A percentile compares a stretch with the other conserved stretches of the same genome.
phyloP scores from a whole-genome alignment of 2,113 vertebrate species.

The Reinhardtius hippoglossoides region DNA sequence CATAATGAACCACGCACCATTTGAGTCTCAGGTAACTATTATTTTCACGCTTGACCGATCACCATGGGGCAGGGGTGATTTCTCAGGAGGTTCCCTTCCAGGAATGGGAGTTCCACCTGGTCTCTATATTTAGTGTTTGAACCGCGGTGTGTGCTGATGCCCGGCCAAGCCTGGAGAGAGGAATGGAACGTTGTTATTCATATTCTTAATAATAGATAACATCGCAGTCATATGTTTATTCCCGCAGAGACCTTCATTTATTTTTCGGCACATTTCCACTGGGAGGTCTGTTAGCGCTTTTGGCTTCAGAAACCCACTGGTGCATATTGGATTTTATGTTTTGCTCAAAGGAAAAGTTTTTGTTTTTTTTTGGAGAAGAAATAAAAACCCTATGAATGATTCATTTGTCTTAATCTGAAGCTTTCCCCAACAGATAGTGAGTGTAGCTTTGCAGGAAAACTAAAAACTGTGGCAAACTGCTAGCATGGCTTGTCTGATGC shows the following conservation, averaged over 20 bases:
- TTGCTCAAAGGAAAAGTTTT: too few relatives aligned
- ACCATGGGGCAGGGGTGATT: slow-evolving; percentile 52
- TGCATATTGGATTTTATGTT: neutral
- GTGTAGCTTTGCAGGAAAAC: neutral
- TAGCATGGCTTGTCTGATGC: too few relatives aligned
- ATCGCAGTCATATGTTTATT: slow-evolving; percentile 23
- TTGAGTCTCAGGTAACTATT: slow-evolving; percentile 74
- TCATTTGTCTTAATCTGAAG: too few relatives aligned
- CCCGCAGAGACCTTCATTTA: slow-evolving; percentile 9
- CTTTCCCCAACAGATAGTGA: too few relatives aligned
- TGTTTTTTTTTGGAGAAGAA: too few relatives aligned
- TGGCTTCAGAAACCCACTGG: neutral
- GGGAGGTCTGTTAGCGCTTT: neutral
- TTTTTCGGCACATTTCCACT: slow-evolving; percentile 25
- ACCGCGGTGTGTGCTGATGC: slow-evolving; percentile 12
- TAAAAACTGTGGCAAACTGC: too few relatives aligned
- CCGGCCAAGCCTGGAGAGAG: slow-evolving; percentile 25
- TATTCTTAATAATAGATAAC: slow-evolving; percentile 40
- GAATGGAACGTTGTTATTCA: slow-evolving; percentile 26
- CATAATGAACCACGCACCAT: slow-evolving; percentile 63
- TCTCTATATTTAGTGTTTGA: slow-evolving; percentile 58
- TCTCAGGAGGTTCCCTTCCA: slow-evolving; percentile 70
- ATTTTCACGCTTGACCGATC: slow-evolving; percentile 71
- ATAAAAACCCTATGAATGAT: too few relatives aligned
- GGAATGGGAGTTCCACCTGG: slow-evolving; percentile 72